Conservation (phyloP, 2,113 vertebrate species). For the Tychaedon coryphoeus region DNA sequence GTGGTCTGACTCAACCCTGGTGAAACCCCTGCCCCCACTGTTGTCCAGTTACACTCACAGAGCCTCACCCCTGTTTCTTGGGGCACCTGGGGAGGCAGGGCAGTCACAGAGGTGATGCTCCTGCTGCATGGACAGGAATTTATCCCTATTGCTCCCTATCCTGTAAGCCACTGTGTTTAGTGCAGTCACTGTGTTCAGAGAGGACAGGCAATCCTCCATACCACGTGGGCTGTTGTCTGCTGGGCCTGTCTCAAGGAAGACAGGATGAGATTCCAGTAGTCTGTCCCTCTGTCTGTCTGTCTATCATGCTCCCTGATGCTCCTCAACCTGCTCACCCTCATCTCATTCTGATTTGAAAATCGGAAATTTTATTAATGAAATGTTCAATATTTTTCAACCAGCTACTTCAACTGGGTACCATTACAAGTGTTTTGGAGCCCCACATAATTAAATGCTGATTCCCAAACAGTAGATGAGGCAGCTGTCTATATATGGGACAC, state of each 20-base stretch:
- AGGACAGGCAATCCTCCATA: background rate
- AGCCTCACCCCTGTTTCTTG: accelerated
- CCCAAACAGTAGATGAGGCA: background rate
- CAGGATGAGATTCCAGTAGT: background rate
- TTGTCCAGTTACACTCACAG: background rate
- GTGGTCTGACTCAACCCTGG: background rate
- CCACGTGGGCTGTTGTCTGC: background rate
- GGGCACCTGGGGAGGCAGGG: background rate
- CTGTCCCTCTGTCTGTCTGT: background rate
- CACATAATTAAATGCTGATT: background rate
- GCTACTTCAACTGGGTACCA: background rate
- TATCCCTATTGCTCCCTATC: background rate
- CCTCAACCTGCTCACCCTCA: accelerated
- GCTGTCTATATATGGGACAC: background rate
- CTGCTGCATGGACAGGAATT: background rate
- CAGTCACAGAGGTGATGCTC: background rate
- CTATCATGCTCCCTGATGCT: background rate
- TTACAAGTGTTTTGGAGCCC: background rate
- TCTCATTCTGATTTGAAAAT: background rate
- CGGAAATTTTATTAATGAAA: background rate
- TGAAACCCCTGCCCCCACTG: accelerated
- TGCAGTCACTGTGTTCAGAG: background rate
- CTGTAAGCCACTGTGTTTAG: background rate
- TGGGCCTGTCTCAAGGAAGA: background rate
- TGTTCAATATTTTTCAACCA: background rate